Evolutionary conservation across 2,113 vertebrate species (phyloP).

Genomic region (Dromiciops gliroides): DNA sequence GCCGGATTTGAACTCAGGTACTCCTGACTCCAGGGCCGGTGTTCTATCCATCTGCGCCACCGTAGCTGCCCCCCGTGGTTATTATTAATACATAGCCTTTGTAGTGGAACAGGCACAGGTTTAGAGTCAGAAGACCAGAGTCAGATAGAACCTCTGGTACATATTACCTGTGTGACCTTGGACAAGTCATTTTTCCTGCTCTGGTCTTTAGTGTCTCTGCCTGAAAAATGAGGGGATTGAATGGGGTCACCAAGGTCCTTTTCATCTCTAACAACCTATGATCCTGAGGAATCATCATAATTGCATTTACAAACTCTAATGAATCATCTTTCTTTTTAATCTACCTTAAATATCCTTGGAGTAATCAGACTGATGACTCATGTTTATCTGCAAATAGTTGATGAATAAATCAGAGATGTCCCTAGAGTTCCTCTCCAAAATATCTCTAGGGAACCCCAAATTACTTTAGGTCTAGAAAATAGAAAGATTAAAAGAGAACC

Average conservation of each 20-base stretch:
- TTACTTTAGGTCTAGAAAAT: not conserved
- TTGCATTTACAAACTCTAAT: not conserved
- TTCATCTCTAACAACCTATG: not conserved
- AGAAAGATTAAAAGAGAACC: not conserved
- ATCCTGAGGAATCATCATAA: not conserved
- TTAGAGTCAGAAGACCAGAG: not conserved
- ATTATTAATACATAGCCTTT: not conserved
- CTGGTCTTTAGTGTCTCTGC: not conserved
- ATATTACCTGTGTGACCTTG: not conserved
- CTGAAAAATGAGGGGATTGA: not conserved
- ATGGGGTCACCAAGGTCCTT: not conserved
- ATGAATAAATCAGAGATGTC: not conserved
- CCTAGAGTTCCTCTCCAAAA: not conserved
- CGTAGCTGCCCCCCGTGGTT: not conserved
- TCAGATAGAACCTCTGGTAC: not conserved
- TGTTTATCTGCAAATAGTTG: not conserved
- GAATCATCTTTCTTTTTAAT: not conserved
- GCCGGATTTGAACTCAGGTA: too few species aligned
- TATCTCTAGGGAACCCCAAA: not conserved
- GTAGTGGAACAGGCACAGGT: not conserved
- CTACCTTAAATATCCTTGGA: not conserved
- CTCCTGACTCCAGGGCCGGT: too few species aligned
- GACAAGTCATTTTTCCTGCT: not conserved
- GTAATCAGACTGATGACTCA: not conserved
- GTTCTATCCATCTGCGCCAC: too few species aligned